A percentile compares a stretch with the other conserved stretches of the same genome.
phyloP scores from a whole-genome alignment of 2,888 invertebrate species.

The Maniola hyperantus region DNA sequence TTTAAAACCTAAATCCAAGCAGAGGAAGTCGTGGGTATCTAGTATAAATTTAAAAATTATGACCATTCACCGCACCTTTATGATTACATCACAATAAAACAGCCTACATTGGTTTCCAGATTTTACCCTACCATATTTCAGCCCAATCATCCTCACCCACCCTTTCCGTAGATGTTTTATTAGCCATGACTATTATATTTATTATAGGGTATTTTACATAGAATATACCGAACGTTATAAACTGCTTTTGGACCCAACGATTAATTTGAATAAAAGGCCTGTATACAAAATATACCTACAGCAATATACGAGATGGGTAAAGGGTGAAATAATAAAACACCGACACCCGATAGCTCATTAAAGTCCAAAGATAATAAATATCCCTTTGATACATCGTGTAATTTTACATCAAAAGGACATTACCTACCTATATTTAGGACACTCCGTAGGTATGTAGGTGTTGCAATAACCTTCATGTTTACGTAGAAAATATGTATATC shows the following conservation, averaged over 20 bases:
- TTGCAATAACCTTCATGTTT: neutral
- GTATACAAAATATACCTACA: constrained; percentile 14
- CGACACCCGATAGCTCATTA: constrained; percentile 23
- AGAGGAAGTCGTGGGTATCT: too few relatives aligned
- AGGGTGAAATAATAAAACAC: constrained; percentile 29
- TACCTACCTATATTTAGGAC: neutral
- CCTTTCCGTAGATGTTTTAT: neutral
- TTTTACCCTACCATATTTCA: neutral
- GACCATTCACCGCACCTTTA: neutral
- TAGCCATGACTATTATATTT: neutral
- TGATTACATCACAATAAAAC: neutral
- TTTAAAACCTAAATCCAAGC: too few relatives aligned
- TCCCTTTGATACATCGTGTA: constrained; percentile 1
- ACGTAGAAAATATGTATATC: neutral
- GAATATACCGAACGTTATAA: constrained; percentile 2
- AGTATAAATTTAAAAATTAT: too few relatives aligned
- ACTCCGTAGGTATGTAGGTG: neutral
- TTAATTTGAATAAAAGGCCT: constrained; percentile 23
- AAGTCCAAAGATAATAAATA: constrained; percentile 20
- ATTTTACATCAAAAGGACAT: constrained; percentile 9
- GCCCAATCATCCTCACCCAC: neutral
- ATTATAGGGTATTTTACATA: neutral
- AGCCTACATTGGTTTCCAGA: neutral
- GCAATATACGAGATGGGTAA: constrained; percentile 16
- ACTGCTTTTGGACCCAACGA: constrained; percentile 8